Base-by-base conservation (phyloP, 1,140 invertebrate species). In the Euwallacea similis region DNA sequence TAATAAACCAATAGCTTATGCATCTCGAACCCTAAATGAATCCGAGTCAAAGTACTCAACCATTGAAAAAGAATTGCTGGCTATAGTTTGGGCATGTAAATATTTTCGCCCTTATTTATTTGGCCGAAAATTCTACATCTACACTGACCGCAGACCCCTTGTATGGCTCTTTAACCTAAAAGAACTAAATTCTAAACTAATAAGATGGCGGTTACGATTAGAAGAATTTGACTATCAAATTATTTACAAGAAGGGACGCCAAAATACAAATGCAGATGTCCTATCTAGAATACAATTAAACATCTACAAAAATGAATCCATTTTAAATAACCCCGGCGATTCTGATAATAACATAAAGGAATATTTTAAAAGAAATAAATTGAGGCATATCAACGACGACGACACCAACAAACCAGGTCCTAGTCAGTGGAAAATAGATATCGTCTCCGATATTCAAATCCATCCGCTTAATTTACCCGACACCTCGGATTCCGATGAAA, bases 221-320 rank as follows among this genome's bases (percentile, higher is more conserved):
- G 58, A 71, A 15, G 80, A 84, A 68, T 86, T 81, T 74, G 75
- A 83, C 41, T 84, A 81, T 73, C 80, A 70, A 69, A 81, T 87
- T 3, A 66, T 74, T 7, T 82, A 84, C 64, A 83, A 81, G 74
- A 74, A 74, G 7, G 82, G 81, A 7, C 79, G 75, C 74, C 65
- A 67, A 9, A 84, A 83, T 70, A 15, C 42, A 44, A 71, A 63
- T 21, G 71, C 58, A 0, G 63, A 72, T 43, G 63, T 42, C 42
- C 33, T 72, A 42, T 72, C 63, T n/a, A 13, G 63, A 9, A 66
- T 72, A 8, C 11, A 56, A 16, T 10, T 66, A 53, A 60, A 59
- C 41, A 1, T 33, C 6, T 15, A 44, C 11, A 56, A 69, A 61
- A 66, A 43, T 11, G 9, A 61, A 9, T 61, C 43, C 10, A 42